These are phyloP conservation scores for Henicopernis longicauda DNA, from an alignment of 2,113 vertebrate species.

Conservation along the genomic window DNA sequence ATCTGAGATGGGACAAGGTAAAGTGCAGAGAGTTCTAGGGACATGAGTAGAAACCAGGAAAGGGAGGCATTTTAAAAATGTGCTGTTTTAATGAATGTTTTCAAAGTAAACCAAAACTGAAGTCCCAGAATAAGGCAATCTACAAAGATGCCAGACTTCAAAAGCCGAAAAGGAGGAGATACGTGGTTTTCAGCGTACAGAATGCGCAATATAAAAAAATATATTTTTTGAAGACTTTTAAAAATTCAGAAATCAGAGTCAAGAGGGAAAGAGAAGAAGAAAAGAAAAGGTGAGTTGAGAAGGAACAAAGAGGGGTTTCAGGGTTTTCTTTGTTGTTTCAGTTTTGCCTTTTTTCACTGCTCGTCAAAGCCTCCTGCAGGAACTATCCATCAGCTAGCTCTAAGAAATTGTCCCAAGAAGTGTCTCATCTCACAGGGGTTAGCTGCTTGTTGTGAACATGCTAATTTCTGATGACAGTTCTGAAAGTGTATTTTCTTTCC, in stretches of 20 bases:
- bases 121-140: background rate
- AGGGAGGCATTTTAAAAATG: background rate
- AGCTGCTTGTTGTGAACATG: background rate
- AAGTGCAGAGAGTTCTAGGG: background rate
- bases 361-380: background rate
- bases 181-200: background rate
- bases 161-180: background rate
- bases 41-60: background rate
- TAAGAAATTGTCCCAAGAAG: background rate
- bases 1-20: background rate
- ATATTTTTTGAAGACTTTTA: background rate
- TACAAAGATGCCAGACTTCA: conserved; percentile 28
- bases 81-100: background rate
- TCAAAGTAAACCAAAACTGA: conserved; percentile 14
- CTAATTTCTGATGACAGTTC: background rate
- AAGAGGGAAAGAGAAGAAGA: background rate
- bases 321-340: conserved; percentile 34
- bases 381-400: background rate
- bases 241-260: conserved; percentile 10
- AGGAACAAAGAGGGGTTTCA: background rate
- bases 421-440: background rate
- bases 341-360: background rate
- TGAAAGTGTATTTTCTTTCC: background rate
- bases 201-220: background rate
- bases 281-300: conserved; percentile 28